Evolutionary conservation across 2,113 vertebrate genomes (phyloP), one percentile per base, ranked within the genome.

Genomic region (Monarcha castaneiventris): DNA sequence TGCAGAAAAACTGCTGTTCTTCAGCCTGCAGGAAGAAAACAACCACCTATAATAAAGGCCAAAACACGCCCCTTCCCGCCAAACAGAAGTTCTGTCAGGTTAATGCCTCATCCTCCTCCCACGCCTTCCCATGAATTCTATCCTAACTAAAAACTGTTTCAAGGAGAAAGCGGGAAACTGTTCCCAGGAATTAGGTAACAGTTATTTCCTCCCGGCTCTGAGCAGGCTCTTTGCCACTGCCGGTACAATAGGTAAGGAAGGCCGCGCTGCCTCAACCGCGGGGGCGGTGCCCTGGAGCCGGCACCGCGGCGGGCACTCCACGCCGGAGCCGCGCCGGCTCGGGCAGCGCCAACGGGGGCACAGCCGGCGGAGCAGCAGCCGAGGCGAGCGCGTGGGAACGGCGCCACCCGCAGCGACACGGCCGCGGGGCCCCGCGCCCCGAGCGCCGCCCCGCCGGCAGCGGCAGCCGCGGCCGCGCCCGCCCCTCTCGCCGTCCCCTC

Each of bases 241-340:
- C 52, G 11, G 7, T 5, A 1, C 0, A 21, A 16, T 0, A 21
- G 3, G 16, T 10, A 41, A 17, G 25, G 77, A 52, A 61, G 62
- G 54, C 62, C 54, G 7, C 16, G 25, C 16, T 6, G 51, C 3
- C 32, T 3, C 0, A 6, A 0, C 6, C 4, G 9, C 7, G 43
- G 15, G 7, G 13, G 32, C 4, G 7, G 33, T 4, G n/a, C 5
- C 4, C 9, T 4, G 17, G 13, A 17, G 5, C 25, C 52, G 2
- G 39, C 10, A 4, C 21, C 5, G 43, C 2, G 56, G 35, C 49
- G 17, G 46, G 56, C 74, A 46, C 29, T 27, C 44, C 72, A 15
- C 46, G 33, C 73, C 37, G 46, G 4, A 52, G 46, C 73, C 46
- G 46, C 63, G 54, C 32, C 22, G 11, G 7, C 37, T 33, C 62